Evolutionary conservation across 2,888 invertebrate species (phyloP).

Genomic region (Diogma glabrata): DNA sequence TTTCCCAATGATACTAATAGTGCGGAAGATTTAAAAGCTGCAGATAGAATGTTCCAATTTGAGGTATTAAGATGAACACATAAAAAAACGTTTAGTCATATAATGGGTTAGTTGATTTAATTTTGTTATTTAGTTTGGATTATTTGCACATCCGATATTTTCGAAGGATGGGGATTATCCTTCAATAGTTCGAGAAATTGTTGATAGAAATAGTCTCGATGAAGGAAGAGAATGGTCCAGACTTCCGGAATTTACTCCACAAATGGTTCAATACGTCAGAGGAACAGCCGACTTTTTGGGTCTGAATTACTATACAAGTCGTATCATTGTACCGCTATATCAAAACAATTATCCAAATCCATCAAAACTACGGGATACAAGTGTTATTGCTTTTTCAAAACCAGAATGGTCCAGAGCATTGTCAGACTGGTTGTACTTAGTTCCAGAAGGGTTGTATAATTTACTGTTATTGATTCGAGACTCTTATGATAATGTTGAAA

Average conservation of each 20-base stretch:
- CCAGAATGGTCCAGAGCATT: constrained; percentile 24
- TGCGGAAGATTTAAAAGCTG: constrained; percentile 11
- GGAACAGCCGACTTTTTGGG: too few species aligned
- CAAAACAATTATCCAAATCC: constrained; percentile 28
- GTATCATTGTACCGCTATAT: constrained; percentile 20
- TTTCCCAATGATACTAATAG: constrained; percentile 20
- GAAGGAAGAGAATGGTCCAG: too few species aligned
- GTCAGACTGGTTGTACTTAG: constrained; percentile 27
- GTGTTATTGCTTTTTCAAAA: constrained; percentile 20
- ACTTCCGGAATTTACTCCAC: constrained; percentile 25
- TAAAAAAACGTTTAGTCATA: too few species aligned
- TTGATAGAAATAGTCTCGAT: too few species aligned
- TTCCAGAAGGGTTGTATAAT: constrained; percentile 26
- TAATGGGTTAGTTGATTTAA: too few species aligned
- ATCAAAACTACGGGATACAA: constrained; percentile 41
- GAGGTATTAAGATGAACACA: constrained; percentile 21
- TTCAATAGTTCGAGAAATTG: too few species aligned
- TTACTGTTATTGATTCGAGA: constrained; percentile 15
- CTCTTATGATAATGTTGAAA: constrained; percentile 19
- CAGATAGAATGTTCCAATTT: not conserved
- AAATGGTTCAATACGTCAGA: too few species aligned
- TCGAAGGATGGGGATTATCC: too few species aligned
- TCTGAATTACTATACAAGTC: constrained; percentile 27
- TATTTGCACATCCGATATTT: too few species aligned
- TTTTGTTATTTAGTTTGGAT: too few species aligned